These are phyloP conservation scores for Neria commutata DNA, from an alignment of 2,888 invertebrate species.

Conservation along the genomic window DNA sequence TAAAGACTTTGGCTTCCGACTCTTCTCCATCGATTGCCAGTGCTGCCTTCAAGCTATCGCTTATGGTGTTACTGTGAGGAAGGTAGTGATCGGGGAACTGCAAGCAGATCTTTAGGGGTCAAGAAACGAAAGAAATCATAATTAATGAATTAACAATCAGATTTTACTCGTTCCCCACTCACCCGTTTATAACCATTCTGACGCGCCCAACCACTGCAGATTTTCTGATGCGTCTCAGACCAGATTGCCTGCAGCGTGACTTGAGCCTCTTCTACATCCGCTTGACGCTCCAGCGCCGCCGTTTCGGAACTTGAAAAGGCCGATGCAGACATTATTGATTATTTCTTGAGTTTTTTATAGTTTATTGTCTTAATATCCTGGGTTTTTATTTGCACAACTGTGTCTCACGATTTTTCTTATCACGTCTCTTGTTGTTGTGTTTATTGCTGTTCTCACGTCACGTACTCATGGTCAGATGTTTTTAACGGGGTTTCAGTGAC, in stretches of 20 bases:
- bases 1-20: slow-evolving; percentile 69
- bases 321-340: slow-evolving; percentile 39
- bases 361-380: neutral
- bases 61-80: slow-evolving; percentile 71
- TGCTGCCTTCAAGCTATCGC: slow-evolving; percentile 64
- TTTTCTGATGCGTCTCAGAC: slow-evolving; percentile 51
- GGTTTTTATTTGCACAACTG: neutral
- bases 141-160: too few relatives aligned
- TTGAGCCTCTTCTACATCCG: slow-evolving; percentile 38
- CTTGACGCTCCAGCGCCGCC: slow-evolving; percentile 49
- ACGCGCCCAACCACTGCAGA: slow-evolving; percentile 70
- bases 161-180: slow-evolving; percentile 36
- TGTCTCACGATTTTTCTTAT: neutral
- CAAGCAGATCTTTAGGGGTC: slow-evolving; percentile 74
- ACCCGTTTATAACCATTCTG: slow-evolving; percentile 72
- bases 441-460: neutral
- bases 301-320: slow-evolving; percentile 57
- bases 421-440: neutral
- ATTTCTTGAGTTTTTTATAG: neutral
- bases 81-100: slow-evolving; percentile 90
- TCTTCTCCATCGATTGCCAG: slow-evolving; percentile 31
- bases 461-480: too few relatives aligned
- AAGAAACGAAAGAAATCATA: neutral
- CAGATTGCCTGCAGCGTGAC: slow-evolving; percentile 51
- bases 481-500: too few relatives aligned